Base-by-base conservation (phyloP, 2,888 invertebrate species). In the Hipparchia semele region DNA sequence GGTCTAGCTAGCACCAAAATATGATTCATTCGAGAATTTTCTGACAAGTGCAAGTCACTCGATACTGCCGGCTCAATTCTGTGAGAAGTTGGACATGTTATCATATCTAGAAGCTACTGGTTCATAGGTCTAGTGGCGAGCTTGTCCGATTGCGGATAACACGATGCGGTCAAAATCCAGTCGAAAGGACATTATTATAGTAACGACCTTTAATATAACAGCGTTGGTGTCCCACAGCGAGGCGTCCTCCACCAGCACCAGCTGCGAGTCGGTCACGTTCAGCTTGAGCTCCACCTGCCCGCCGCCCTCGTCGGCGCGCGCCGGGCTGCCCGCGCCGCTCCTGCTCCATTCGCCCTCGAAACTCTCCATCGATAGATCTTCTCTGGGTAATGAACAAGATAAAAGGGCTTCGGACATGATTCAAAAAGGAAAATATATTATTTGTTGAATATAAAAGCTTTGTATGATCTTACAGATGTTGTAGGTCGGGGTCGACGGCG, bases 211-310 rank as follows among this genome's bases (percentile, higher is more conserved):
- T 13, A 99, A 94, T 83, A 99, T 99, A 10, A 99, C 97, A 0
- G 99, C 99, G 87, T 98, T 98, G 1, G 99, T 98, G 86, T 99
- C 98, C 94, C 96, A 95, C 13, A 97, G 95, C 0, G 98, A 96
- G 0, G 97, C 96, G 86, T 99, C 97, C 87, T 99, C 99, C 0
- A 99, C 97, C 54, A 99, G 95, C 53, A 99, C 98, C 73, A 99
- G 94, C 91, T 99, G 99, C 4, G 99, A 99, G 89, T 99, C 98
- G 0, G 98, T 98, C 46, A 99, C 96, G 89, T 99, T 99, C 71
- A 99, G 94, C 87, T 98, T 98, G 54, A 99, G 92, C 88, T 99
- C 99, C 87, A 97, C 95, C 0, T 95, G 96, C 45, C 75, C 76
- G 60, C 71, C 73, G 39, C 71, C 75, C 88, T 99, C 99, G 87